A percentile compares a stretch with the other conserved stretches of the same genome.
Evolutionary conservation across 2,113 vertebrate genomes (phyloP).

Genomic region (Pygoscelis antarcticus): DNA sequence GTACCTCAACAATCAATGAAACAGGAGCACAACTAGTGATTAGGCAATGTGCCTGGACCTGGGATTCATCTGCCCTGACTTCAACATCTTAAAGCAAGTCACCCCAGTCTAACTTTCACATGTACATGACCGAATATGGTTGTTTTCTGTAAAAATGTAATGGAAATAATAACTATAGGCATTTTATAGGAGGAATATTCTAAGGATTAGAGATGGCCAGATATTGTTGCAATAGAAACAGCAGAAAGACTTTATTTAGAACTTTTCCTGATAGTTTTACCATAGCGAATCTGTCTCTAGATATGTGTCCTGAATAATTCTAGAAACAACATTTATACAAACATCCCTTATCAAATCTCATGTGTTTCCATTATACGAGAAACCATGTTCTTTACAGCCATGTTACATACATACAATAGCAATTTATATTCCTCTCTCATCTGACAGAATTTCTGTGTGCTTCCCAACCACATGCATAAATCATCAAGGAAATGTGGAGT

Average conservation of each 20-base stretch:
- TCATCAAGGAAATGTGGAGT: not conserved
- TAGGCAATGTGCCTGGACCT: not conserved
- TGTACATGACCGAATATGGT: not conserved
- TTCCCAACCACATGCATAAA: constrained; percentile 32
- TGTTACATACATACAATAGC: not conserved
- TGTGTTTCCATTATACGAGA: not conserved
- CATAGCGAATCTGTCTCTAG: not conserved
- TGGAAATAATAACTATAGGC: not conserved
- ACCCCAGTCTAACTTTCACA: not conserved
- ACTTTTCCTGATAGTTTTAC: not conserved
- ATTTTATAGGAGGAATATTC: not conserved
- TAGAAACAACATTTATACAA: not conserved
- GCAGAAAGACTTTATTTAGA: not conserved
- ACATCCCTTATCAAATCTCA: not conserved
- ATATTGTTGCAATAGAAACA: not conserved
- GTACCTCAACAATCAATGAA: not conserved
- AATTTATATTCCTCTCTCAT: not conserved
- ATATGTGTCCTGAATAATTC: not conserved
- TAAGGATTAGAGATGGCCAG: not conserved
- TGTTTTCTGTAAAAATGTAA: not conserved
- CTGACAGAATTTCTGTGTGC: not conserved
- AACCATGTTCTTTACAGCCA: not conserved
- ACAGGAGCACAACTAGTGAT: not conserved
- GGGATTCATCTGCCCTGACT: not conserved
- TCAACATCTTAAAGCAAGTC: not conserved